Percentiles rank a stretch among this genome's conserved stretches.
Evolutionary conservation across 1,140 invertebrate species (phyloP).

Genomic region (Drosophila melanogaster): Release_6_plus_ISO1_MT NT_037436.4:4185501-4186000

Average conservation of each 20-base stretch:
- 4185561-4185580: conserved; percentile 16
- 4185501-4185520: background rate
- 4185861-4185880: no score
- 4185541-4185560: conserved; percentile 7
- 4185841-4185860: no score
- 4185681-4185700: conserved; percentile 17
- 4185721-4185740: background rate
- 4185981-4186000: background rate
- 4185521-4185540: background rate
- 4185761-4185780: background rate
- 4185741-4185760: background rate
- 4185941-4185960: background rate
- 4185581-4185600: conserved; percentile 10
- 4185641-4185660: conserved; percentile 40
- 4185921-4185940: background rate
- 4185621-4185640: conserved; percentile 44
- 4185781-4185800: background rate
- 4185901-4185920: no score
- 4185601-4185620: conserved; percentile 48
- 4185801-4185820: no score
- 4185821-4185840: no score
- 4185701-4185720: background rate
- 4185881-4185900: no score
- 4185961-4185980: no score
- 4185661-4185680: conserved; percentile 7